phyloP scores from a whole-genome alignment of 2,113 vertebrate species.

The Neogale vison region DNA sequence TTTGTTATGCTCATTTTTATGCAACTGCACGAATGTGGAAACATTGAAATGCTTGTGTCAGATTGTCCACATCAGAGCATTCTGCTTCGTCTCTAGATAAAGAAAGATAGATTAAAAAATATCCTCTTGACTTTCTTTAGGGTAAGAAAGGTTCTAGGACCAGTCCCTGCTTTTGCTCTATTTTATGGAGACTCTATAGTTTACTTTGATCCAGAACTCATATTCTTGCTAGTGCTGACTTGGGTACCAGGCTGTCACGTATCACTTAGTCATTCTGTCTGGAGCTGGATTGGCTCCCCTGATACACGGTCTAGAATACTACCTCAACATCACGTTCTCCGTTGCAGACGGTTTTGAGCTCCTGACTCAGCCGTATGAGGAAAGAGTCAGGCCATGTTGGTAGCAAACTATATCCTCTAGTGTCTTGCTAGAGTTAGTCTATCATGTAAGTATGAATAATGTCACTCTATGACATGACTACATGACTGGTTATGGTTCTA shows the following conservation, averaged over 20 bases:
- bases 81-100: background rate
- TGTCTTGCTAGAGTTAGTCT: background rate
- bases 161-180: background rate
- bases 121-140: background rate
- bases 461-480: rapidly evolving
- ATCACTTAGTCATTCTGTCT: background rate
- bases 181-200: background rate
- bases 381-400: background rate
- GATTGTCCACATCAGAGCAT: background rate
- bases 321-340: background rate
- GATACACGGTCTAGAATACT: background rate
- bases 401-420: background rate
- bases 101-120: background rate
- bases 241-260: background rate
- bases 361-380: background rate
- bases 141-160: background rate
- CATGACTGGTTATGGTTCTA: background rate
- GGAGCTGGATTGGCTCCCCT: background rate
- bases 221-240: background rate
- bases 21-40: background rate
- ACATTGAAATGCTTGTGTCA: background rate
- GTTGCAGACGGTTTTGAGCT: background rate
- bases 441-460: background rate
- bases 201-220: background rate
- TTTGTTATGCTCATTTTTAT: conserved; percentile 26